Percentiles rank a stretch among this genome's conserved stretches.
Conservation (phyloP, 2,113 vertebrate species). For the Prionailurus viverrinus region DNA sequence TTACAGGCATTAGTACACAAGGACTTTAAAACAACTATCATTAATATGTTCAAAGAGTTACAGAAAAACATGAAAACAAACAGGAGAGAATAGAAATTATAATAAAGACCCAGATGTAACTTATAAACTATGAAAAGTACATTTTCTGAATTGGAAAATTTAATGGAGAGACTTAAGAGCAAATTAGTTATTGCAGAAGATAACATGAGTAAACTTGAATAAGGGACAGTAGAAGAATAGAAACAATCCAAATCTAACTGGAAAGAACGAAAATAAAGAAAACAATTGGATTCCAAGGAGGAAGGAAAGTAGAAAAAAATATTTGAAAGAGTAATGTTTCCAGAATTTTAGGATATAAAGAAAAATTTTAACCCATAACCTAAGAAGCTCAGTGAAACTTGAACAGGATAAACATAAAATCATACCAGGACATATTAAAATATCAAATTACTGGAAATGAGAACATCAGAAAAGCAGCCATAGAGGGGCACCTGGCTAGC, state of each 20-base stretch:
- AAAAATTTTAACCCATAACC: not conserved
- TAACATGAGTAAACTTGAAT: not conserved
- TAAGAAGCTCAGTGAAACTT: not conserved
- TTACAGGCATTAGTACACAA: not conserved
- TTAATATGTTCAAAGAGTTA: slow-evolving; percentile 27
- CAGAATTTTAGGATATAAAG: not conserved
- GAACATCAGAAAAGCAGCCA: not conserved
- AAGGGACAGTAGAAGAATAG: not conserved
- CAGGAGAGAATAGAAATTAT: slow-evolving; percentile 31
- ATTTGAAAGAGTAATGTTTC: not conserved
- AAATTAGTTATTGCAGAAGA: not conserved
- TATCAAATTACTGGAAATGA: slow-evolving; percentile 44
- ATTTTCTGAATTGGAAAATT: slow-evolving; percentile 14
- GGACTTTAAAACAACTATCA: not conserved
- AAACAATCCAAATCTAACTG: not conserved
- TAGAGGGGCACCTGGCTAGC: not conserved
- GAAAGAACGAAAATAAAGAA: not conserved
- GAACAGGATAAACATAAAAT: not conserved
- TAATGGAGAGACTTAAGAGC: not conserved
- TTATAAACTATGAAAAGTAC: slow-evolving; percentile 17
- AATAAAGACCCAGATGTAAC: slow-evolving; percentile 5
- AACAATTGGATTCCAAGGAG: not conserved
- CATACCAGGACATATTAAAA: not conserved
- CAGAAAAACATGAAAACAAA: not conserved
- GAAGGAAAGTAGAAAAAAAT: not conserved